Conservation (phyloP, 2,888 invertebrate genomes). For the Troilus luridus region DNA sequence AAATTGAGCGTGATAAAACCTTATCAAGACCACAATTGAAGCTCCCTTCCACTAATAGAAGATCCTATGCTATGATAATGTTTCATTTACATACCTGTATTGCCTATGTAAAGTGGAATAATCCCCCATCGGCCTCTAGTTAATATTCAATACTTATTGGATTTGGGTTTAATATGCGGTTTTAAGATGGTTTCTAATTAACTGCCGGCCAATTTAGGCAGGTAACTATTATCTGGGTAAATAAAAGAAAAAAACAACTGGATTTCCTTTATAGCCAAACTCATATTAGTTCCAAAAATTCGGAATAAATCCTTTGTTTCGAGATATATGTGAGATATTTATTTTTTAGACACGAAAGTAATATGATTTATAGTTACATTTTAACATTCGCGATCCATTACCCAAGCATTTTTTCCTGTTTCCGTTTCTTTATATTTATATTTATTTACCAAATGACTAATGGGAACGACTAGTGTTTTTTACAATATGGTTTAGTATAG, state of each 20-base stretch:
- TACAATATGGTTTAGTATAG: no score
- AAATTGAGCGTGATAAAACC: not conserved
- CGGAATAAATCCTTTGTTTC: no score
- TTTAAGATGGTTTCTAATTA: conserved; percentile 17
- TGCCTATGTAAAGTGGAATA: conserved; percentile 34
- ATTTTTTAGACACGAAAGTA: no score
- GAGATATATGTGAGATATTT: no score
- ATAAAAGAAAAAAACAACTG: not conserved
- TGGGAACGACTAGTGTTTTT: no score
- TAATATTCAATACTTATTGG: conserved; percentile 38
- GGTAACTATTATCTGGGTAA: not conserved
- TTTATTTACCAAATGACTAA: no score
- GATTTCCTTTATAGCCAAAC: no score
- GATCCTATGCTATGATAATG: conserved; percentile 34
- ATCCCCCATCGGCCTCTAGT: not conserved
- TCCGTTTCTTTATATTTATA: no score
- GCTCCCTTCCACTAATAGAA: not conserved
- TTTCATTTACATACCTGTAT: conserved; percentile 41
- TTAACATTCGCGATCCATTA: no score
- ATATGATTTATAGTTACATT: no score
- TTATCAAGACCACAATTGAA: not conserved
- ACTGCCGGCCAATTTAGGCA: not conserved
- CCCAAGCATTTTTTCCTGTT: no score
- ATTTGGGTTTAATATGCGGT: conserved; percentile 7
- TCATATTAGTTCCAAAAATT: not conserved